These are phyloP conservation scores for Eumacrocentrus americanus DNA, from an alignment of 2,888 invertebrate species.

Conservation along the genomic window DNA sequence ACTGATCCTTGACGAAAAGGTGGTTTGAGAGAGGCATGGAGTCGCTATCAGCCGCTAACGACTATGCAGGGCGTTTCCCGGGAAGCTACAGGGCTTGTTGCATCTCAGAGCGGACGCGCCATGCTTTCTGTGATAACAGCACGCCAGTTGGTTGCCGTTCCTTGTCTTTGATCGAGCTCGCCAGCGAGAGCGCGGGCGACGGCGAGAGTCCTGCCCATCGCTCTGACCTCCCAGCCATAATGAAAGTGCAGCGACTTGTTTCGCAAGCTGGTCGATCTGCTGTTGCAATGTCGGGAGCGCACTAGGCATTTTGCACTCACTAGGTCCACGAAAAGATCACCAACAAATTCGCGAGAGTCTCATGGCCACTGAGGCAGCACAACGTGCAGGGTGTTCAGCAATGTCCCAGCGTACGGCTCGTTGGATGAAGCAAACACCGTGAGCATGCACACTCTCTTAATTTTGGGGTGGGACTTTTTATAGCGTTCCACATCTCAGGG, in stretches of 20 bases:
- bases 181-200: background rate
- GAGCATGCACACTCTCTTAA: too few relatives aligned
- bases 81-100: conserved; percentile 20
- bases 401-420: too few relatives aligned
- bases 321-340: too few relatives aligned
- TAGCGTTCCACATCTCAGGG: too few relatives aligned
- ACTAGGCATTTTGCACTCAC: background rate
- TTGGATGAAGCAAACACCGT: too few relatives aligned
- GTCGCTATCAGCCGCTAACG: conserved; percentile 40
- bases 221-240: background rate
- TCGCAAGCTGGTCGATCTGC: background rate
- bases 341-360: too few relatives aligned
- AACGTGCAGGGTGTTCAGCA: too few relatives aligned
- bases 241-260: conserved; percentile 4
- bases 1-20: conserved; percentile 8
- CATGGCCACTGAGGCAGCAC: too few relatives aligned
- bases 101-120: conserved; percentile 23
- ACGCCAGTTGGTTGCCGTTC: too few relatives aligned
- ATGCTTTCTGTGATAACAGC: conserved; percentile 27
- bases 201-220: background rate
- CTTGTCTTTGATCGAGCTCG: conserved; percentile 5
- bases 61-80: conserved; percentile 33
- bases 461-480: too few relatives aligned
- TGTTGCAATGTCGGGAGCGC: background rate
- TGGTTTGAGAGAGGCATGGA: conserved; percentile 9